Evolutionary conservation across 2,888 invertebrate species (phyloP).

Genomic region (Drosophila macrospina): DNA sequence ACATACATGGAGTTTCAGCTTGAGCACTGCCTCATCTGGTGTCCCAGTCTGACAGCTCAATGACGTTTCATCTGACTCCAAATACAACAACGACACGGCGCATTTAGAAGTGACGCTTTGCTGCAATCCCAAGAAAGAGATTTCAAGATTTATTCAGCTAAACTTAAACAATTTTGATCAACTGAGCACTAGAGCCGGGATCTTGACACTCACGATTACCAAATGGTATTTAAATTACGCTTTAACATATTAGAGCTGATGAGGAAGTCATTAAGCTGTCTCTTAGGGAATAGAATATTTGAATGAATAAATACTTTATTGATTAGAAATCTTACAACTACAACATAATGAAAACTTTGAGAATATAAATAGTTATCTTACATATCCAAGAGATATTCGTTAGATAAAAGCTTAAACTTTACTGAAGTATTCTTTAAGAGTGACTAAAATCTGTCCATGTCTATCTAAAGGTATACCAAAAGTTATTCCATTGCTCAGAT

Average conservation of each 20-base stretch:
- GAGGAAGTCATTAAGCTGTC: background rate
- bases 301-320: no score
- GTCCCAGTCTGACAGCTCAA: conserved; percentile 66
- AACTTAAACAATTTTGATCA: conserved; percentile 1
- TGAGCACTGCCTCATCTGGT: conserved; percentile 18
- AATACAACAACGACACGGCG: conserved; percentile 23
- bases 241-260: background rate
- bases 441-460: no score
- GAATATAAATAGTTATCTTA: no score
- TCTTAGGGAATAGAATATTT: no score
- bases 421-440: no score
- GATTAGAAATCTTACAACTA: no score
- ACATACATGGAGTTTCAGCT: conserved; percentile 8
- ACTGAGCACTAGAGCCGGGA: conserved; percentile 1
- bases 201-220: background rate
- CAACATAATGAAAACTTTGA: no score
- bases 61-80: conserved; percentile 50
- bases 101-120: conserved; percentile 11
- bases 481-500: no score
- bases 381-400: no score
- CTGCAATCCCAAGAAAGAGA: conserved; percentile 17
- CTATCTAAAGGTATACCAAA: no score
- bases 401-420: no score
- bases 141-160: conserved; percentile 7
- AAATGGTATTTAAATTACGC: background rate